Evolutionary conservation across 1,140 invertebrate species (phyloP), one percentile per base, ranked within the genome.

Genomic region (Lordiphosa collinella): DNA sequence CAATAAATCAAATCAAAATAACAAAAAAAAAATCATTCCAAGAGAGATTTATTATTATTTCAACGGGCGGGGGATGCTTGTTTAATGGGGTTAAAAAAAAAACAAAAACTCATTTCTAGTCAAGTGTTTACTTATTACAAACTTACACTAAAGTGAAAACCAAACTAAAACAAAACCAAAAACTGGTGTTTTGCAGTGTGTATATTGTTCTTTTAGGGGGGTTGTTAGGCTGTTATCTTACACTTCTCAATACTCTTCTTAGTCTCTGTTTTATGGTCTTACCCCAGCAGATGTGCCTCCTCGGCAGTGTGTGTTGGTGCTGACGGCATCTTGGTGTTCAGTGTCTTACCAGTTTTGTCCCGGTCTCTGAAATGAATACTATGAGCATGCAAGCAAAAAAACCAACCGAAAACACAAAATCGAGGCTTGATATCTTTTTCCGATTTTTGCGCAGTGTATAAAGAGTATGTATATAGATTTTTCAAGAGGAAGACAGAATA

Each of bases 351-450:
- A 67, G 75, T 73, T 87, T 88, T 89, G 76, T 89, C 88, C 65
- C 87, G 87, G 68, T 89, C 88, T 89, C 88, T 89, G 88, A 88
- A 89, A 89, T 87, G 86, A 87, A 89, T 86, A 85, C 86, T 87
- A 89, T 88, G 78, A 89, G 72, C 87, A 89, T 89, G 87, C 87
- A 89, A 86, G 87, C 85, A 85, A 87, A 87, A 60, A 87, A 66
- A 66, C 63, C 62, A 50, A 66, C 66, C 58, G 55, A 86, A 85
- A 71, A 84, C 70, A 84, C 51, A 84, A 84, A 82, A 50, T 59
- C 59, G 51, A 71, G 71, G 58, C 61, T 71, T 65, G 63, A 65
- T 61, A 55, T 62, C 76, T 74, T 62, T 40, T 62, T 73, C 66
- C 32, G 29, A 43, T 57, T 64, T 72, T 53, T 35, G 48, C 61